A percentile compares a stretch with the other conserved stretches of the same genome.
Conservation (phyloP, 1,140 invertebrate genomes). For the Monochamus saltuarius region DNA sequence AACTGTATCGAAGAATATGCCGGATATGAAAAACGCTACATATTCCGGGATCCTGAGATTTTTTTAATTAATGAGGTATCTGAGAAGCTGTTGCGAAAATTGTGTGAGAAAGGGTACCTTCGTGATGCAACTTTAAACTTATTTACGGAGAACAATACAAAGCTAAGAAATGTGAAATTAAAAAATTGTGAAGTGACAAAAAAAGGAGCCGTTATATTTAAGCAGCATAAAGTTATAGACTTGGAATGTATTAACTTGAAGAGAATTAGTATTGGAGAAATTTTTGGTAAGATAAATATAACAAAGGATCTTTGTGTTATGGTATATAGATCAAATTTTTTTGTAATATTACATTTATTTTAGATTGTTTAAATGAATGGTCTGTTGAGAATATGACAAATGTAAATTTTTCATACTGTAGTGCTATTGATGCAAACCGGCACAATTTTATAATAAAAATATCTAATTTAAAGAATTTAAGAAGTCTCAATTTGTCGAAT, state of each 20-base stretch:
- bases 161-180: conserved; percentile 57
- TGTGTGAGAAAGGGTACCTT: conserved; percentile 65
- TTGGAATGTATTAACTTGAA: conserved; percentile 58
- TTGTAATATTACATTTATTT: conserved; percentile 24
- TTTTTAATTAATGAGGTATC: conserved; percentile 70
- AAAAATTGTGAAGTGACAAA: conserved; percentile 61
- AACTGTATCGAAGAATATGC: conserved; percentile 26
- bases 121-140: conserved; percentile 66
- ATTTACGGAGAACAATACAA: conserved; percentile 67
- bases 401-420: conserved; percentile 67
- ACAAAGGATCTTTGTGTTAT: neutral
- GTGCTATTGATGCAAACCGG: conserved; percentile 61
- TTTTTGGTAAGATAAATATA: conserved; percentile 36
- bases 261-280: conserved; percentile 40
- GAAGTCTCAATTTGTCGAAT: conserved; percentile 68
- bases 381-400: conserved; percentile 66
- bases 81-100: conserved; percentile 63
- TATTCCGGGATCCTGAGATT: conserved; percentile 64
- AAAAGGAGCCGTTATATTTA: conserved; percentile 66
- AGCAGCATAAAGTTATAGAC: conserved; percentile 65
- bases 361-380: conserved; percentile 71
- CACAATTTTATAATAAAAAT: conserved; percentile 55
- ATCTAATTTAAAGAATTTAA: conserved; percentile 62
- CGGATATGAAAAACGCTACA: conserved; percentile 29
- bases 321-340: conserved; percentile 3